Evolutionary conservation across 2,797 vertebrate genomes (phyloP).

Genomic region (Danio aesculapii): DNA sequence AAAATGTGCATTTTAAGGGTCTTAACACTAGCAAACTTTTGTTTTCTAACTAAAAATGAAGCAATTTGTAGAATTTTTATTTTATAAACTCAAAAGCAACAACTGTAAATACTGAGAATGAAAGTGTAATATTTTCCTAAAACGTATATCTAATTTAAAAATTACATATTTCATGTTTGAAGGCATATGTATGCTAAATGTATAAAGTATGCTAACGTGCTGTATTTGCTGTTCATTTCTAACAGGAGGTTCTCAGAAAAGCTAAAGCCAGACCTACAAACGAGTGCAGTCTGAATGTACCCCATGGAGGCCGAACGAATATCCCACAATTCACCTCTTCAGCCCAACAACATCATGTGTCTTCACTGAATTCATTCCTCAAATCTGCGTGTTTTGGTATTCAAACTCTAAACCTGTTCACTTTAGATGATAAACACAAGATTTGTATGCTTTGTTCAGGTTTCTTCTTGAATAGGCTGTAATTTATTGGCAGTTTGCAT

Average conservation of each 20-base stretch:
- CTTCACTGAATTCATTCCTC: conserved; percentile 58
- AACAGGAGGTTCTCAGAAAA: conserved; percentile 64
- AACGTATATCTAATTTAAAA: too few relatives aligned
- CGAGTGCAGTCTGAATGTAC: conserved; percentile 75
- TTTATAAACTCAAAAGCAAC: too few relatives aligned
- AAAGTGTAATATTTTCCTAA: too few relatives aligned
- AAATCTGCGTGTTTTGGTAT: conserved; percentile 7
- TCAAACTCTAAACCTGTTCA: background rate
- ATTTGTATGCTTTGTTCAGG: conserved; percentile 7
- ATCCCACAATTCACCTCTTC: conserved; percentile 65
- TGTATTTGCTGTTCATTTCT: conserved; percentile 4
- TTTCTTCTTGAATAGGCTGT: background rate
- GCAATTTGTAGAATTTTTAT: too few relatives aligned
- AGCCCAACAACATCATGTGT: conserved; percentile 61
- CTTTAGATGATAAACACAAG: background rate
- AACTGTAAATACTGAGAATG: too few relatives aligned
- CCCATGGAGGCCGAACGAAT: conserved; percentile 75
- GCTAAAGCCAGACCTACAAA: conserved; percentile 60
- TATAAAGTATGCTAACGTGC: background rate
- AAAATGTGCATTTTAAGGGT: too few relatives aligned
- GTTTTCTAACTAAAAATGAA: too few relatives aligned
- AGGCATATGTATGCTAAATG: too few relatives aligned
- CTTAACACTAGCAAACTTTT: too few relatives aligned
- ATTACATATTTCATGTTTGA: too few relatives aligned
- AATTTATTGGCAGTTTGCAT: conserved; percentile 19